Conservation (phyloP, 1,140 invertebrate species). For the Harpegnathos saltator region DNA sequence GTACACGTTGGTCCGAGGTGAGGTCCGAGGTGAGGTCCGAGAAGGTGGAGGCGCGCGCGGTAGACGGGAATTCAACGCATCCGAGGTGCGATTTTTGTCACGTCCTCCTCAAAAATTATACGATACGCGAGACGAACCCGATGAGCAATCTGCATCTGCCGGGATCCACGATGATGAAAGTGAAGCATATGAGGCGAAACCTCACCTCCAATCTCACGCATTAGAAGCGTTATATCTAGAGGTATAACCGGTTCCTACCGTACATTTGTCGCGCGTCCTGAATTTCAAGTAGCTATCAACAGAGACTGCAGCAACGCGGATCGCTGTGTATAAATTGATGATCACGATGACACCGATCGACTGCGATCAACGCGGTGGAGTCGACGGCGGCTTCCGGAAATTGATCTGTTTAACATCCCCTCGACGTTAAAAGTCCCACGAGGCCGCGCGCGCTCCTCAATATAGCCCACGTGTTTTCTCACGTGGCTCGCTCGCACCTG, state of each 20-base stretch:
- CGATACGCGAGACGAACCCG: neutral
- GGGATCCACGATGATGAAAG: too few relatives aligned
- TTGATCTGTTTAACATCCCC: slow-evolving; percentile 10
- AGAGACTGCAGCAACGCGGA: too few relatives aligned
- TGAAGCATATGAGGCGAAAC: too few relatives aligned
- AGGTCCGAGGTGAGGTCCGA: too few relatives aligned
- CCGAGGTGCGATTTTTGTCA: neutral
- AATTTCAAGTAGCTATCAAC: too few relatives aligned
- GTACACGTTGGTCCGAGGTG: neutral
- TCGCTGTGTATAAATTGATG: too few relatives aligned
- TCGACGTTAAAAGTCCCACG: neutral
- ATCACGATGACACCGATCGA: neutral
- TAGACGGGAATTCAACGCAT: neutral
- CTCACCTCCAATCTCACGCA: too few relatives aligned
- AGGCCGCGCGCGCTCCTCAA: slow-evolving; percentile 36
- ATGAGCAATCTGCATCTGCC: too few relatives aligned
- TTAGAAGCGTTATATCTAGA: too few relatives aligned
- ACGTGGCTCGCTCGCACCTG: slow-evolving; percentile 45
- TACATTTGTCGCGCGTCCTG: too few relatives aligned
- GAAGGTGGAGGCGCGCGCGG: neutral
- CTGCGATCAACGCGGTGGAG: neutral
- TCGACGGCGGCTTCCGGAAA: neutral
- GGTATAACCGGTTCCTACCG: too few relatives aligned
- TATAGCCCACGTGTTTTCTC: slow-evolving; percentile 40
- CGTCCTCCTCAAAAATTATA: neutral